Base-by-base conservation (phyloP, 2,888 invertebrate species). In the Allygus modestus region DNA sequence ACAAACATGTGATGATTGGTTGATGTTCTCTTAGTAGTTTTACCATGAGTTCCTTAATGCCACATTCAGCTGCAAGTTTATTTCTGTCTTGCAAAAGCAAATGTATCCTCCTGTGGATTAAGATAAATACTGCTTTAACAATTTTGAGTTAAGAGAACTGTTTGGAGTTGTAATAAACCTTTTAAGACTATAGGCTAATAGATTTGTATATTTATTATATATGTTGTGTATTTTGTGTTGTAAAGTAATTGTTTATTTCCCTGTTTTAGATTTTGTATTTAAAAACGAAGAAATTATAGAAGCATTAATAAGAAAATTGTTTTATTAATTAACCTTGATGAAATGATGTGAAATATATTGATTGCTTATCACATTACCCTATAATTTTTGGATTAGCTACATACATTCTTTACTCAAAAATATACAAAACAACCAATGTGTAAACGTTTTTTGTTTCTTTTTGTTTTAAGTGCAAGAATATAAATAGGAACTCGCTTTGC, bases 201-300 rank as follows among this genome's bases (percentile, higher is more conserved):
- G 65, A 31, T 65, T 71, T 71, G 71, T 71, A 71, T 71, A 71
- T 69, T 61, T 71, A 71, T 69, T 69, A 69, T 71, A 69, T 73
- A 46, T 77, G 75, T 77, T 77, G 75, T 77, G 75, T 77, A 77
- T 77, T 77, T 77, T 77, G 75, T 77, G 46, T 77, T 77, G 43
- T 46, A 46, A 41, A 71, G 71, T 77, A 77, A 46, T 46, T 77
- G 75, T 77, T 77, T 77, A 46, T 46, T 77, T 77, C 75, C 28
- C 43, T 73, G 75, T 77, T 77, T 77, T 46, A 77, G 46, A 77
- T 77, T 77, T 77, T 77, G 75, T 77, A 77, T 77, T 77, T 43
- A 26, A 28, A 46, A 71, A 65, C 65, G 1, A 71, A 33, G 69
- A 71, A 71, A 41, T 69, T 71, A 71, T 41, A 41, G 41, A 71